phyloP scores from a whole-genome alignment of 1,140 invertebrate genomes.

The Cryptotermes secundus region DNA sequence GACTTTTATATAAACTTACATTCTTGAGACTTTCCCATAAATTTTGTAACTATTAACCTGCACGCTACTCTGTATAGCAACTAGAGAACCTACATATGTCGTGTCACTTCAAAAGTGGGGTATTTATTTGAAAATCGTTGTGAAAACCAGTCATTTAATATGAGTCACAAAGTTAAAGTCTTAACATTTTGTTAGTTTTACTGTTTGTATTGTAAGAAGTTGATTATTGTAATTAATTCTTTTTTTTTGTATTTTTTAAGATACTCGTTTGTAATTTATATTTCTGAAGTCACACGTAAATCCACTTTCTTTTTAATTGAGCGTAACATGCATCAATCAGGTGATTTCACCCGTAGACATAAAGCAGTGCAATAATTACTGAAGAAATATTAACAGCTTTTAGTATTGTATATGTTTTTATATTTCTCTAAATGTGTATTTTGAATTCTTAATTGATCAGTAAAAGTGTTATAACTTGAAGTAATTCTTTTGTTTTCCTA shows the following conservation, averaged over 20 bases:
- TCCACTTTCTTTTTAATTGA: neutral
- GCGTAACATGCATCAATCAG: neutral
- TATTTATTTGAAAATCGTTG: no score
- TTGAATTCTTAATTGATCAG: neutral
- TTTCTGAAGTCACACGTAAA: neutral
- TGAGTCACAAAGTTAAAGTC: neutral
- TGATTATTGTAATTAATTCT: neutral
- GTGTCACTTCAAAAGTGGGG: no score
- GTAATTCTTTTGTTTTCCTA: no score
- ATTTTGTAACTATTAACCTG: no score
- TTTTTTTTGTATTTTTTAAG: neutral
- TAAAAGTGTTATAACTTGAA: neutral
- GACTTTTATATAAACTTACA: no score
- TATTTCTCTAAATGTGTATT: neutral
- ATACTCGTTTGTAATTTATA: neutral
- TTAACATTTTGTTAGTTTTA: neutral
- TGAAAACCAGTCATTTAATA: no score
- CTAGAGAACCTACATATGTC: no score
- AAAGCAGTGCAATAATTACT: neutral
- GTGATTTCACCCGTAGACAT: neutral
- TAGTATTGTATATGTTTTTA: neutral
- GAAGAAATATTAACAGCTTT: neutral
- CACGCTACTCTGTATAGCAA: no score
- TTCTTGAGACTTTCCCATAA: no score
- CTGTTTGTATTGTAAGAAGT: neutral